phyloP scores from a whole-genome alignment of 2,888 invertebrate species.

The Ariolimax columbianus region DNA sequence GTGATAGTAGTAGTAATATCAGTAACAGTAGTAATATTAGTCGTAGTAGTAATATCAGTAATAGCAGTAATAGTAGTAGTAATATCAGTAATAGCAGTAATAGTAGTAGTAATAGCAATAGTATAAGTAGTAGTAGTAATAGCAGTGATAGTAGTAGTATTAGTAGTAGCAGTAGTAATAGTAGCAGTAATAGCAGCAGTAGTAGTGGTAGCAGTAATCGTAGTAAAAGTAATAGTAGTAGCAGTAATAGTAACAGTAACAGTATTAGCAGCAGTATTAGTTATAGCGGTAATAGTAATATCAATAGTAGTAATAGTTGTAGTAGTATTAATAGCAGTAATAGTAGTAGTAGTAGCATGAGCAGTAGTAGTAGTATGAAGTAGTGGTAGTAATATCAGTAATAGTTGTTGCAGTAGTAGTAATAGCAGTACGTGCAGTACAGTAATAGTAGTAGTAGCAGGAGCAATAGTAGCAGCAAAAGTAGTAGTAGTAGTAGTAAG shows the following conservation, averaged over 20 bases:
- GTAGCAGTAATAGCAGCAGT: not conserved
- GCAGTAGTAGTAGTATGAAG: too few relatives aligned
- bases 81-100: not conserved
- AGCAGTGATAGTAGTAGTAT: not conserved
- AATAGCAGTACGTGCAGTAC: too few relatives aligned
- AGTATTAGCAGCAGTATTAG: not conserved
- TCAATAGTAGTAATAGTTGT: not conserved
- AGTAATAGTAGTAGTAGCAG: too few relatives aligned
- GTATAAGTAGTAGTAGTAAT: not conserved
- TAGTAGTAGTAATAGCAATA: not conserved
- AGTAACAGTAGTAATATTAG: not conserved
- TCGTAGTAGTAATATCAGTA: not conserved
- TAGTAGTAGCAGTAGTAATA: not conserved
- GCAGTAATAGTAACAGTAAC: not conserved
- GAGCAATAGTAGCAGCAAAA: too few relatives aligned
- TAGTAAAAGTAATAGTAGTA: not conserved
- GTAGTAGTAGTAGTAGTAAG: too few relatives aligned
- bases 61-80: not conserved
- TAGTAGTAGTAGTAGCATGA: too few relatives aligned
- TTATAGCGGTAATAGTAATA: not conserved
- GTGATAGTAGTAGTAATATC: not conserved
- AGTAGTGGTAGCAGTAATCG: too few relatives aligned
- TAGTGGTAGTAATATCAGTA: too few relatives aligned
- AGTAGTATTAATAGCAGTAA: too few relatives aligned
- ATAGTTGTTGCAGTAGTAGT: too few relatives aligned